These are phyloP conservation scores for Portunus trituberculatus DNA, from an alignment of 1,140 invertebrate genomes.

Conservation along the genomic window DNA sequence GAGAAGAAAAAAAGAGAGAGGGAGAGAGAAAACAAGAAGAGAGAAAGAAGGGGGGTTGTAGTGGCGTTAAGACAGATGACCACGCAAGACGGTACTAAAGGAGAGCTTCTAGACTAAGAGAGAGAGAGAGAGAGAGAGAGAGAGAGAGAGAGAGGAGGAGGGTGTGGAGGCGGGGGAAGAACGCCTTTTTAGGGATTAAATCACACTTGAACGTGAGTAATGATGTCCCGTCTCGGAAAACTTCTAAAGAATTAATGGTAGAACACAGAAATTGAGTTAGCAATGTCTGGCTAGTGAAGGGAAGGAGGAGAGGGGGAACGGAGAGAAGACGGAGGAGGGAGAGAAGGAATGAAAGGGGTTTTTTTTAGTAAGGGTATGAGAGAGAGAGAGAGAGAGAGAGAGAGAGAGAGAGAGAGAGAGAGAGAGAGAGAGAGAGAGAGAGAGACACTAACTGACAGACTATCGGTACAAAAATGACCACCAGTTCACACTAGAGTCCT, in stretches of 20 bases:
- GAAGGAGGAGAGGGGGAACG: background rate
- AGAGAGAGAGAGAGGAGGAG: constrained; percentile 44
- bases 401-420: too few species aligned
- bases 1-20: background rate
- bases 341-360: background rate
- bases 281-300: background rate
- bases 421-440: too few species aligned
- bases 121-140: background rate
- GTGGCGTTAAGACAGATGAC: constrained; percentile 36
- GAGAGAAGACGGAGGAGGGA: background rate
- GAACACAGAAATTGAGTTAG: constrained; percentile 16
- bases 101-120: background rate
- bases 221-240: background rate
- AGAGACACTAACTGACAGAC: too few species aligned
- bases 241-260: constrained; percentile 26
- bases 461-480: too few species aligned
- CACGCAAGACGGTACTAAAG: constrained; percentile 37
- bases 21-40: background rate
- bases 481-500: too few species aligned
- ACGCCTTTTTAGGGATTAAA: background rate
- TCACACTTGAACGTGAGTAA: constrained; percentile 13
- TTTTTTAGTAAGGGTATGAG: background rate
- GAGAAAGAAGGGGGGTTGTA: background rate
- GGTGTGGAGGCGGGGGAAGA: background rate
- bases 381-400: background rate